Percentiles rank a stretch among this genome's conserved stretches.
phyloP scores from a whole-genome alignment of 2,797 vertebrate species.

The Podargus strigoides region DNA sequence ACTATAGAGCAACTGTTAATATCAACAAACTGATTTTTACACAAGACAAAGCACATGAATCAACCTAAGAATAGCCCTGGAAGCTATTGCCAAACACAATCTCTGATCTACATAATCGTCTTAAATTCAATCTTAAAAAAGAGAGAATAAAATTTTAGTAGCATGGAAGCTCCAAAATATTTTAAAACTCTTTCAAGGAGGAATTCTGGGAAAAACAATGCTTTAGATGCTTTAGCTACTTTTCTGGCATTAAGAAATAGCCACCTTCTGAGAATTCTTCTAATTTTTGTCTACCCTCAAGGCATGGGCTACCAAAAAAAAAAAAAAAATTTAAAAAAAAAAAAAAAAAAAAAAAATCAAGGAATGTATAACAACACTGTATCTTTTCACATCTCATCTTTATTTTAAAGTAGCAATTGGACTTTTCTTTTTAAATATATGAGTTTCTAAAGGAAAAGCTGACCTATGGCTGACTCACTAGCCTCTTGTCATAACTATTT shows the following conservation, averaged over 20 bases:
- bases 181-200: neutral
- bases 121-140: neutral
- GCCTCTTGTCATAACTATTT: neutral
- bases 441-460: neutral
- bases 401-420: neutral
- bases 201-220: neutral
- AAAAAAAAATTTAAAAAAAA: neutral
- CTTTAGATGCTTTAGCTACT: neutral
- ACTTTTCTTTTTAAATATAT: neutral
- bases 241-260: neutral
- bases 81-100: neutral
- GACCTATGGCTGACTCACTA: neutral
- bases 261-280: neutral
- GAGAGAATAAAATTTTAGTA: neutral
- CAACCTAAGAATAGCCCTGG: neutral
- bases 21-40: neutral
- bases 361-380: neutral
- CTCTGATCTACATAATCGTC: neutral
- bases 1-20: neutral
- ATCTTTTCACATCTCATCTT: neutral
- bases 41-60: neutral
- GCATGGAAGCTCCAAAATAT: neutral
- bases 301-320: neutral
- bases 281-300: neutral
- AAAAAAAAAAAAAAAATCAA: neutral